Evolutionary conservation across 2,113 vertebrate species (phyloP).

Genomic region (Anser cygnoides): DNA sequence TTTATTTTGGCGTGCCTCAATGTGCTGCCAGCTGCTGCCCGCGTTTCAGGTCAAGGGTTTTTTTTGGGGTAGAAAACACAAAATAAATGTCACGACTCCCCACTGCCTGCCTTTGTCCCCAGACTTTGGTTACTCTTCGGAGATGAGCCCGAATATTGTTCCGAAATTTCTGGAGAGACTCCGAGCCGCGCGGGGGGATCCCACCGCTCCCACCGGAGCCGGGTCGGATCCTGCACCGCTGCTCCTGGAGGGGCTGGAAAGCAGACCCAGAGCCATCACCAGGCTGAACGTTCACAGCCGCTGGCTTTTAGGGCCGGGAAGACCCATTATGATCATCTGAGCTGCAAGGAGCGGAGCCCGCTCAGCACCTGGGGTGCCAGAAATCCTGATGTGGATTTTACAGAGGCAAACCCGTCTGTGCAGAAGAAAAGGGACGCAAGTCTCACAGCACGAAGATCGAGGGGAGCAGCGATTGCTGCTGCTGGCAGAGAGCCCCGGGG

Average conservation of each 20-base stretch:
- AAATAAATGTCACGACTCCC: accelerated
- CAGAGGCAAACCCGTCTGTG: neutral
- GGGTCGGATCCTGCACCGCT: accelerated
- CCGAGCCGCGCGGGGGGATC: accelerated
- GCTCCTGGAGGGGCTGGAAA: neutral
- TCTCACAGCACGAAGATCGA: neutral
- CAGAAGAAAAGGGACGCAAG: neutral
- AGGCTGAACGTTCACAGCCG: neutral
- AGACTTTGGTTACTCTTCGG: neutral
- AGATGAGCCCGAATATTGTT: neutral
- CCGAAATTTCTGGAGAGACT: accelerated
- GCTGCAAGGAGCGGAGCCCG: neutral
- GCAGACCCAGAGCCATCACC: neutral
- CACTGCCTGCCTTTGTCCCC: neutral
- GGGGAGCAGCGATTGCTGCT: neutral
- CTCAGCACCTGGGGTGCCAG: neutral
- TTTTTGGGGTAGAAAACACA: neutral
- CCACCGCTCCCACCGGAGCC: accelerated
- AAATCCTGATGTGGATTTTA: constrained; percentile 4
- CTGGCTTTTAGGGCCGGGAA: neutral
- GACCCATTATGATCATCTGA: neutral
- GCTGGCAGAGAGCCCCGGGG: neutral
- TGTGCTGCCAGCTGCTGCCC: neutral
- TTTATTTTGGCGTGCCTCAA: neutral
- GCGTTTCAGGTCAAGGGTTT: accelerated